These are phyloP conservation scores for Monochamus saltuarius DNA, from an alignment of 1,140 invertebrate species.

Conservation along the genomic window DNA sequence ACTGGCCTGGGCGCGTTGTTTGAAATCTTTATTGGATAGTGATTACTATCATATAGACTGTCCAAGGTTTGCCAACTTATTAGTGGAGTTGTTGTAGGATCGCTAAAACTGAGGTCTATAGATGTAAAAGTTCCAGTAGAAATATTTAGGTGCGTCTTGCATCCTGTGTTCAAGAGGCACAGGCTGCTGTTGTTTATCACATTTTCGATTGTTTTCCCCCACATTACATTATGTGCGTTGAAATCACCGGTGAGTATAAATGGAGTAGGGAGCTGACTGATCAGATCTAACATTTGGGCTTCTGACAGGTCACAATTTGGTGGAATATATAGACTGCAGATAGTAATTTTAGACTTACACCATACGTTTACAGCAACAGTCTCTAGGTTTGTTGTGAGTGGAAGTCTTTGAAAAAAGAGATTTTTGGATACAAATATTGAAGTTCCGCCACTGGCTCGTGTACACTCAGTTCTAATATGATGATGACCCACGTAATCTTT, in stretches of 20 bases:
- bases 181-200: too few species aligned
- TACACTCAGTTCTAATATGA: background rate
- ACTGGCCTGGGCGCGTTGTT: too few species aligned
- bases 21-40: too few species aligned
- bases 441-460: conserved; percentile 11
- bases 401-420: conserved; percentile 3
- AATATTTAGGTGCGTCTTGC: too few species aligned
- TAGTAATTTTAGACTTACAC: conserved; percentile 16
- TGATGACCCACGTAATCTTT: conserved; percentile 4
- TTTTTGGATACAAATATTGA: conserved; percentile 9
- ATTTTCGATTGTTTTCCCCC: conserved; percentile 19
- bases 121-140: too few species aligned
- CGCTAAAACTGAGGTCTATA: too few species aligned
- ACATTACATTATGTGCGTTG: conserved; percentile 24
- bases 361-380: conserved; percentile 12
- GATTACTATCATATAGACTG: too few species aligned
- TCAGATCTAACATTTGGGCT: conserved; percentile 14
- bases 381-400: conserved; percentile 10
- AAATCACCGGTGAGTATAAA: conserved; percentile 27
- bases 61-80: too few species aligned
- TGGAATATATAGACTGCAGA: conserved; percentile 30
- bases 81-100: too few species aligned
- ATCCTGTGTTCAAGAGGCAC: too few species aligned
- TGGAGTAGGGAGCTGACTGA: conserved; percentile 21
- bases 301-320: background rate